phyloP scores from a whole-genome alignment of 2,113 vertebrate species.

The Ondatra zibethicus region DNA sequence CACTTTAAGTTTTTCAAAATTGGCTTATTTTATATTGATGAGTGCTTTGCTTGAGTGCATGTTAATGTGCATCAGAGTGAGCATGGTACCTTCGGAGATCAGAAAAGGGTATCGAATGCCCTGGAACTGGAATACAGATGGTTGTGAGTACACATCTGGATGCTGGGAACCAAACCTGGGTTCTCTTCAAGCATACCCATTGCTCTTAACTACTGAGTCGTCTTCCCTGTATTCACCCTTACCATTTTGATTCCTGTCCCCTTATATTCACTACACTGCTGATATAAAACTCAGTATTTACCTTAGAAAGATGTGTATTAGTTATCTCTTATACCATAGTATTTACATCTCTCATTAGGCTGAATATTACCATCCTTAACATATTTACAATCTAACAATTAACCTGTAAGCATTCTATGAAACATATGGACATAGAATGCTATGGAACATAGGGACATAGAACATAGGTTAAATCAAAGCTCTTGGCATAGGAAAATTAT shows the following conservation, averaged over 20 bases:
- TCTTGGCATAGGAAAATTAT: background rate
- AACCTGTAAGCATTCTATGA: background rate
- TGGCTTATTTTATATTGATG: background rate
- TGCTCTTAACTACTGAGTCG: background rate
- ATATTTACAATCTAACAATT: background rate
- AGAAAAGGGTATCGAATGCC: background rate
- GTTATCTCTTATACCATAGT: background rate
- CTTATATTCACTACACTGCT: background rate
- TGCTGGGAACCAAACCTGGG: background rate
- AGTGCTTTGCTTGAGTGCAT: background rate
- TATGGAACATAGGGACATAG: background rate
- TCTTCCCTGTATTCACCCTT: background rate
- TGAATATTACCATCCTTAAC: background rate
- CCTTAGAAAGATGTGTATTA: background rate
- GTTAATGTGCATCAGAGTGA: background rate
- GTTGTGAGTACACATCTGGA: background rate
- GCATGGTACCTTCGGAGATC: background rate
- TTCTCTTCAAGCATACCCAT: background rate
- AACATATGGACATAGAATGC: background rate
- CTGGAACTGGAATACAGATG: background rate
- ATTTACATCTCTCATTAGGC: background rate
- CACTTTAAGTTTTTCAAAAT: background rate
- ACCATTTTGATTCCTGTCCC: background rate
- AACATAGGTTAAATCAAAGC: background rate
- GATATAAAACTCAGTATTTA: background rate